Evolutionary conservation across 2,888 invertebrate species (phyloP), one percentile per base, ranked within the genome.

Genomic region (Sialis lutaria): DNA sequence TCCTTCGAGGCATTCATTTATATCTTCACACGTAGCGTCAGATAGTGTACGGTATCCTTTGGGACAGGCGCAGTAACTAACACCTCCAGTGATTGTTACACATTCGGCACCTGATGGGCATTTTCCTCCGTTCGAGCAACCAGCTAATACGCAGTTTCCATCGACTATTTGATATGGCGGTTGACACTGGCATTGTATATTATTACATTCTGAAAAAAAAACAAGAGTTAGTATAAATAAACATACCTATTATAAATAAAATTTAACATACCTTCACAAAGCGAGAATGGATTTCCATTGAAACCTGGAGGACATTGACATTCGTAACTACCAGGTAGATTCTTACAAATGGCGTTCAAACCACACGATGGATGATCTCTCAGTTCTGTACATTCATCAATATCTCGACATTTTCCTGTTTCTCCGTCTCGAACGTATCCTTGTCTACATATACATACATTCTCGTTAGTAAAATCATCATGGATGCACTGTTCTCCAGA

Each of bases 41-140:
- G 70, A 59, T 48, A 76, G 75, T 22, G 85, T 82, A 49, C 78
- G 75, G 61, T 75, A 90, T 10, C 92, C 91, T 60, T 85, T 80
- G 6, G 91, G 91, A 60, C 92, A 92, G 44, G 91, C 91, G 57
- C 92, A 92, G 60, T 92, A 92, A 61, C 90, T 91, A 1, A 89
- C 84, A 44, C 86, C 87, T 31, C 88, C 88, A 9, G 90, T 82
- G 54, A 91, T 90, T 4, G 84, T 78, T 48, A 92, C 86, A 58
- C 92, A 92, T 59, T 92, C 88, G 1, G 91, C 91, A 7, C 89
- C 90, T 51, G 75, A 72, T 1, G 87, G 86, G 62, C 91, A 92
- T 54, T 79, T 79, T 51, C 84, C 83, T 37, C 81, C 79, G 54
- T 77, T 77, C 2, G 80, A 81, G 60, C 91, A 91, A 40, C 86